A percentile compares a stretch with the other conserved stretches of the same genome.
phyloP scores from a whole-genome alignment of 1,140 invertebrate species.

The Orchestia grillus region DNA sequence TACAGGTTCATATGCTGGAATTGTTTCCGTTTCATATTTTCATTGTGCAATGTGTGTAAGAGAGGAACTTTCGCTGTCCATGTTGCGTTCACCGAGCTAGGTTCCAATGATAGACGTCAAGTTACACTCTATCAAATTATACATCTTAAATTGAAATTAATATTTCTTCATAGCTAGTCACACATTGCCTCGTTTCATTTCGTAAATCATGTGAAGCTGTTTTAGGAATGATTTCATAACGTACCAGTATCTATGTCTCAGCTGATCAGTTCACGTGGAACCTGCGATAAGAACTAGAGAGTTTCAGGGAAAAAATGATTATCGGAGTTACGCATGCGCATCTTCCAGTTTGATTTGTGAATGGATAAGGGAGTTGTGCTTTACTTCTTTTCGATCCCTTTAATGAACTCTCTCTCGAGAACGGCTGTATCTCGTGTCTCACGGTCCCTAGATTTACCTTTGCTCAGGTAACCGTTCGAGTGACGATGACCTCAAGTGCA shows the following conservation, averaged over 20 bases:
- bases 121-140: too few relatives aligned
- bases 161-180: too few relatives aligned
- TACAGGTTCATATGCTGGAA: too few relatives aligned
- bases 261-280: background rate
- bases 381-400: background rate
- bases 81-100: too few relatives aligned
- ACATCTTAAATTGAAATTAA: too few relatives aligned
- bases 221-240: background rate
- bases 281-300: background rate
- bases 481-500: background rate
- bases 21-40: too few relatives aligned
- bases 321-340: background rate
- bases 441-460: background rate
- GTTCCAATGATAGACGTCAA: too few relatives aligned
- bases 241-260: background rate
- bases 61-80: too few relatives aligned
- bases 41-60: too few relatives aligned
- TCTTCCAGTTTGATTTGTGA: background rate
- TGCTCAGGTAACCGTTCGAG: background rate
- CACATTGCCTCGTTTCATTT: too few relatives aligned
- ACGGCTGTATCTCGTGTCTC: background rate
- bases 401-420: background rate
- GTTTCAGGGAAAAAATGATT: background rate
- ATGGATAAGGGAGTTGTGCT: background rate
- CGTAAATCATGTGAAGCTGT: too few relatives aligned